These are phyloP conservation scores for Plutella xylostella DNA, from an alignment of 2,888 invertebrate genomes.

Conservation along the genomic window DNA sequence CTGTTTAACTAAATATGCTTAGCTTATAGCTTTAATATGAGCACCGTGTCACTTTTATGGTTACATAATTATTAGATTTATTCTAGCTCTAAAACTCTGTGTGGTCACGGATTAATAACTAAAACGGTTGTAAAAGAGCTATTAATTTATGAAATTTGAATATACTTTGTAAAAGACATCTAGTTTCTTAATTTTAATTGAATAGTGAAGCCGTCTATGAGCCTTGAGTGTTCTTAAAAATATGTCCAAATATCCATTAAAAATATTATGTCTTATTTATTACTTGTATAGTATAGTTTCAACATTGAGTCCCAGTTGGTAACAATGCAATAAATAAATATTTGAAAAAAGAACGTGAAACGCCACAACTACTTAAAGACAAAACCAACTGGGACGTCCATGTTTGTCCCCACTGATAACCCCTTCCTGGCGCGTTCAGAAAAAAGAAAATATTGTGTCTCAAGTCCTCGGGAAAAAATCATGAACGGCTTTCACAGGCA, in stretches of 20 bases:
- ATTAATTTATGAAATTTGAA: background rate
- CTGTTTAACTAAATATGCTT: conserved; percentile 13
- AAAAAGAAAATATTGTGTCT: conserved; percentile 54
- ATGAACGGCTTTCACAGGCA: conserved; percentile 61
- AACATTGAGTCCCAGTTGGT: too few relatives aligned
- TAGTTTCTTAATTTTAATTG: too few relatives aligned
- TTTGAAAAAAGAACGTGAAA: conserved; percentile 9
- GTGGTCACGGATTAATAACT: conserved; percentile 3
- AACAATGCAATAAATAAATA: background rate
- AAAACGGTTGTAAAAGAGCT: background rate
- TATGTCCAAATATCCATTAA: too few relatives aligned
- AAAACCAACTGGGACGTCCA: conserved; percentile 41
- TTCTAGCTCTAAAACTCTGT: background rate
- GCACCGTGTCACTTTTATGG: conserved; percentile 5
- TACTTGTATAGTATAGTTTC: too few relatives aligned
- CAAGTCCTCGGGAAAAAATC: conserved; percentile 48
- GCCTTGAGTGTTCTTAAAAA: too few relatives aligned
- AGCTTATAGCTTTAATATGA: conserved; percentile 14
- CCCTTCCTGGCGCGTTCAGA: conserved; percentile 63
- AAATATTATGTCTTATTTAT: too few relatives aligned
- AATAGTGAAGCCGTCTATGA: too few relatives aligned
- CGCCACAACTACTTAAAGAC: conserved; percentile 38
- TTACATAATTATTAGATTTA: conserved; percentile 9
- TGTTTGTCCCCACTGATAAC: conserved; percentile 52
- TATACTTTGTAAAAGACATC: background rate